These are phyloP conservation scores for Chelon auratus DNA, from an alignment of 2,797 vertebrate species.

Conservation along the genomic window DNA sequence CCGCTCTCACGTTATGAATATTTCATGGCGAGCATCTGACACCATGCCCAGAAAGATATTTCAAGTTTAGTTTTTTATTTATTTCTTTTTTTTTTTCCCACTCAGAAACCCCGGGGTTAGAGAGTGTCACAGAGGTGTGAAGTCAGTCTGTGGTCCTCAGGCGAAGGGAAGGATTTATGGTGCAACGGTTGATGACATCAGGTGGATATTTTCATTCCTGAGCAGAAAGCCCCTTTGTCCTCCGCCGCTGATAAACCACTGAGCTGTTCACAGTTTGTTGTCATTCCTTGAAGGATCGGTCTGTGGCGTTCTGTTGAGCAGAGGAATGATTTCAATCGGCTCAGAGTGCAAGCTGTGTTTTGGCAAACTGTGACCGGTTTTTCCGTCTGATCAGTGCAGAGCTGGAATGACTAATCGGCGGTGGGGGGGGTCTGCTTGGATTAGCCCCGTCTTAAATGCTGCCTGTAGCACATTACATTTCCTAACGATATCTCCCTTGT, in stretches of 20 bases:
- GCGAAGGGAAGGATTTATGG: slow-evolving; percentile 73
- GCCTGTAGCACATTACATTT: slow-evolving; percentile 59
- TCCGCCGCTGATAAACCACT: slow-evolving; percentile 60
- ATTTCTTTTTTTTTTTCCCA: slow-evolving; percentile 39
- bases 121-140: slow-evolving; percentile 79
- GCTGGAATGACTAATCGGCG: slow-evolving; percentile 50
- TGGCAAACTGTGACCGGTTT: slow-evolving; percentile 69
- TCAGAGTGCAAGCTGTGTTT: slow-evolving; percentile 66
- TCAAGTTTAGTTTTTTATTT: slow-evolving; percentile 64
- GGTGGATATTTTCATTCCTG: slow-evolving; percentile 68
- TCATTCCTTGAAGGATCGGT: slow-evolving; percentile 58
- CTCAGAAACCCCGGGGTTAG: slow-evolving; percentile 79
- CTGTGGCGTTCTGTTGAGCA: slow-evolving; percentile 45
- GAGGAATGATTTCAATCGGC: slow-evolving; percentile 71
- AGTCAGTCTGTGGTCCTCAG: slow-evolving; percentile 72
- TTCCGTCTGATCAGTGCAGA: slow-evolving; percentile 57
- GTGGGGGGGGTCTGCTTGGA: slow-evolving; percentile 48
- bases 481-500: slow-evolving; percentile 37
- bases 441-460: slow-evolving; percentile 61
- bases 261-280: slow-evolving; percentile 58
- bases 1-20: slow-evolving; percentile 80
- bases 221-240: slow-evolving; percentile 63
- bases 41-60: slow-evolving; percentile 81
- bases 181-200: slow-evolving; percentile 74
- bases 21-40: slow-evolving; percentile 84